Evolutionary conservation across 2,113 vertebrate species (phyloP).

Genomic region (Cheirogaleus medius): DNA sequence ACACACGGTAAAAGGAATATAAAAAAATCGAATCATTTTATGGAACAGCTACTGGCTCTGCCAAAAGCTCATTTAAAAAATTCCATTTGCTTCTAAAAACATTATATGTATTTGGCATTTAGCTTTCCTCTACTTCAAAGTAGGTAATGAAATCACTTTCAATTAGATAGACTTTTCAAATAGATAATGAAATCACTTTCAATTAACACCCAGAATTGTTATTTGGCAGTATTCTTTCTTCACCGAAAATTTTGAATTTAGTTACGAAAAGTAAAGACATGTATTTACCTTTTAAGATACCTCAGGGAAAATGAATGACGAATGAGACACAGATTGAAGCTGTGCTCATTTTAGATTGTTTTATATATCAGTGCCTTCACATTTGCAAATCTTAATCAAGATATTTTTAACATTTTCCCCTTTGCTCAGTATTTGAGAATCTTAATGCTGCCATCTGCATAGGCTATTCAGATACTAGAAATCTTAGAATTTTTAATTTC

Average conservation of each 20-base stretch:
- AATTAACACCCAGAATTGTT: conserved; percentile 49
- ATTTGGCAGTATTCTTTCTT: conserved; percentile 49
- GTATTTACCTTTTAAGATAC: conserved; percentile 48
- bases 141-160: conserved; percentile 47
- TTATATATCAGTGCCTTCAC: conserved; percentile 47
- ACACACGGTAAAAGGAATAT: conserved; percentile 16
- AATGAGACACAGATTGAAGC: conserved; percentile 7
- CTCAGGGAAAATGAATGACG: conserved; percentile 33
- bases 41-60: conserved; percentile 46
- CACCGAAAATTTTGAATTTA: conserved; percentile 53
- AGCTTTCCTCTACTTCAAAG: conserved; percentile 49
- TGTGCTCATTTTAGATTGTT: conserved; percentile 30
- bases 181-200: conserved; percentile 47
- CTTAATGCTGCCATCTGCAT: neutral
- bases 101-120: conserved; percentile 34
- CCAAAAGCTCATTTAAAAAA: conserved; percentile 55
- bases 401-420: conserved; percentile 18
- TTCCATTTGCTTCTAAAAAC: conserved; percentile 31
- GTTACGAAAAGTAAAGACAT: conserved; percentile 41
- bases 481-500: neutral
- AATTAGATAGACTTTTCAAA: conserved; percentile 61
- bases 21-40: conserved; percentile 58
- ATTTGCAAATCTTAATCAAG: conserved; percentile 44
- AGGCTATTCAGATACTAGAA: neutral
- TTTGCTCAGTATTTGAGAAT: neutral